Base-by-base conservation (phyloP, 1,140 invertebrate species). In the Pollicipes pollicipes region DNA sequence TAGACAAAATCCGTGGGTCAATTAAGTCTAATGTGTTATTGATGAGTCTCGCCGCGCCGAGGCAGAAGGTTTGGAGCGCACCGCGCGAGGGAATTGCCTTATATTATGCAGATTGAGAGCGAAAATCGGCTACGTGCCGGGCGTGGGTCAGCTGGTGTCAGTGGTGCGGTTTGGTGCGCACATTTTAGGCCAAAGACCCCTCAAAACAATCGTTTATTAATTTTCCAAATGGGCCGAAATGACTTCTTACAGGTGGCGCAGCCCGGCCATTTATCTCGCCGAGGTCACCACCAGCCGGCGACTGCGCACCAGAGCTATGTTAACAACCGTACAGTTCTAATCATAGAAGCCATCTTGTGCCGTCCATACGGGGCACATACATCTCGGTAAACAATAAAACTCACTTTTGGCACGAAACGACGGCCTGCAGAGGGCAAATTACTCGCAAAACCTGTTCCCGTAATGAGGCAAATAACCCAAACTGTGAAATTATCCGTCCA, bases 141-240 rank as follows among this genome's bases (percentile, higher is more conserved):
- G 13, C 45, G 45, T 3, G 32, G 45, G 45, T 58, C 45, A 24
- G 2, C 45, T 3, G n/a, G 45, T 58, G 45, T 58, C 45, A 58
- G 45, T 21, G 6, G 45, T 58, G 45, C 45, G 45, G 45, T 58
- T 58, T 58, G 21, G 45, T 21, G 45, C 45, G 45, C 45, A 21
- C 45, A 58, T 58, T 58, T 58, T 58, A 58, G 45, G 45, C 45
- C 45, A 21, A 58, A 58, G 45, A 58, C 45, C 45, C 45, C 45
- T 58, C 45, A 58, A 58, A 58, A 58, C 45, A 58, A 58, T 58
- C 45, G 45, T 58, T 58, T 58, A 58, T 58, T 58, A 58, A 58
- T 58, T 58, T 58, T 58, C 45, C 45, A 58, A 58, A 58, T 58
- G 45, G 45, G 2, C 45, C 45, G 2, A 58, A 58, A 58, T 58